Conservation (phyloP, 2,113 vertebrate species). For the Sphyrna mokarran region DNA sequence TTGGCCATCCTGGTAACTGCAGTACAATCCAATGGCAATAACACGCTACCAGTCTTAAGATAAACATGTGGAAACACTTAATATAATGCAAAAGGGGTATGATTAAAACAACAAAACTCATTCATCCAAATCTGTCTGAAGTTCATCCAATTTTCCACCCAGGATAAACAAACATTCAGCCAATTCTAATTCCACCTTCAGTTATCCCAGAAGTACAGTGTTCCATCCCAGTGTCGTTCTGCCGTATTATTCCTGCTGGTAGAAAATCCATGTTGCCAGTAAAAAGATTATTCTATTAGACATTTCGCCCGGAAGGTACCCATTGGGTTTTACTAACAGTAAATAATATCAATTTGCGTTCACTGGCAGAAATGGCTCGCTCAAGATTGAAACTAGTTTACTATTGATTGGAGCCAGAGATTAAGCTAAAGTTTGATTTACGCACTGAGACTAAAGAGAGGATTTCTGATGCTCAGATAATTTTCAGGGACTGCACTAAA, state of each 20-base stretch:
- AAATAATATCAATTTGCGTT: neutral
- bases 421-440: neutral
- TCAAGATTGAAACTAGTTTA: neutral
- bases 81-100: neutral
- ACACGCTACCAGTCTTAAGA: neutral
- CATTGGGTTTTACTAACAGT: neutral
- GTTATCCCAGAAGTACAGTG: neutral
- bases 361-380: neutral
- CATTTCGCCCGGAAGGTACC: neutral
- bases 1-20: neutral
- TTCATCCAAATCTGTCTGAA: slow-evolving; percentile 24
- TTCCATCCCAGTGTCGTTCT: neutral
- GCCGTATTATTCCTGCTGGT: neutral
- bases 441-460: neutral
- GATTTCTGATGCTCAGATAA: neutral
- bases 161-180: slow-evolving; percentile 3
- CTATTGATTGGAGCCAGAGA: neutral
- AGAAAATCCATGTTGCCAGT: neutral
- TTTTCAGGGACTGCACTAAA: neutral
- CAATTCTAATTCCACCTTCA: neutral
- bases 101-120: slow-evolving; percentile 20
- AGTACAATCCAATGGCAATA: neutral
- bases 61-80: slow-evolving; percentile 25
- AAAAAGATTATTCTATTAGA: neutral
- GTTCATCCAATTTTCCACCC: neutral